Conservation (phyloP, 2,888 invertebrate species). For the Creontiades dilutus region DNA sequence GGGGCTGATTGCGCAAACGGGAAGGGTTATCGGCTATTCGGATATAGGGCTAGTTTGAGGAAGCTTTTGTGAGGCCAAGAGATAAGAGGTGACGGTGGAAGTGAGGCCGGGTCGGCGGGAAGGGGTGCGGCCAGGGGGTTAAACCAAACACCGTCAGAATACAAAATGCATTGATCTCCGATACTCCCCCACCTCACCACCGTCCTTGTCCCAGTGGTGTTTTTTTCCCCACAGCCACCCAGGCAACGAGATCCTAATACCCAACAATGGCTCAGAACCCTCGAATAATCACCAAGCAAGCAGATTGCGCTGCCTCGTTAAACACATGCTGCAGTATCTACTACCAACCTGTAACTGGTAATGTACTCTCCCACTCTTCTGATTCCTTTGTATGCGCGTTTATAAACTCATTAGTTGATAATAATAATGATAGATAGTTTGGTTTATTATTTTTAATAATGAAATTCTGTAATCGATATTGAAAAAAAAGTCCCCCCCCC, state of each 20-base stretch:
- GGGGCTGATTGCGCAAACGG: slow-evolving; percentile 35
- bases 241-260: slow-evolving; percentile 28
- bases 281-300: background rate
- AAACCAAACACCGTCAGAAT: slow-evolving; percentile 32
- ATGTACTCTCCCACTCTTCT: too few relatives aligned
- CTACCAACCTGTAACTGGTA: too few relatives aligned
- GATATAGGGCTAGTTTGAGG: slow-evolving; percentile 33
- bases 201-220: background rate
- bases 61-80: slow-evolving; percentile 42
- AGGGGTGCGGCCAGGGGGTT: background rate
- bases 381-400: too few relatives aligned
- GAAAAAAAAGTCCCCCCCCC: too few relatives aligned
- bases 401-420: too few relatives aligned
- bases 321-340: background rate
- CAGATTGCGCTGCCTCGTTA: background rate
- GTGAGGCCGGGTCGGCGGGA: background rate
- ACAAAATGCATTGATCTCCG: slow-evolving; percentile 39
- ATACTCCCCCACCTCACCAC: background rate
- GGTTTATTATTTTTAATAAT: too few relatives aligned
- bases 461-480: too few relatives aligned
- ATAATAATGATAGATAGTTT: too few relatives aligned
- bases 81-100: slow-evolving; percentile 27
- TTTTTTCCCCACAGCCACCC: slow-evolving; percentile 7
- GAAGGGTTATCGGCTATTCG: slow-evolving; percentile 52
- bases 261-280: background rate